Base-by-base conservation (phyloP, 2,113 vertebrate species). In the Ictalurus punctatus region DNA sequence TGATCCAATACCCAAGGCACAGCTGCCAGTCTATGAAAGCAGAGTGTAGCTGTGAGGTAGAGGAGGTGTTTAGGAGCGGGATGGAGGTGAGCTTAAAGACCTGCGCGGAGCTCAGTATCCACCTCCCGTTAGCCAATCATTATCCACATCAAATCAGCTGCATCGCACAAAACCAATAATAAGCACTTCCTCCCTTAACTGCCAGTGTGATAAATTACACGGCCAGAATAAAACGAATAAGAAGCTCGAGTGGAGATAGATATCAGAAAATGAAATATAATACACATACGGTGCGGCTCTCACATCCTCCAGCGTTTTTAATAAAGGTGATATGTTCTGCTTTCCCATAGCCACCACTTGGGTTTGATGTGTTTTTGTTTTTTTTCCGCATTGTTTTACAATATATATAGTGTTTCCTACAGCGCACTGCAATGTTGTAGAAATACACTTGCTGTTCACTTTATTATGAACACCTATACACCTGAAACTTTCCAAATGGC, bases 301-400 rank as follows among this genome's bases (percentile, higher is more conserved):
- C 83, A n/a, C 83, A 52, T 84, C 83, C 83, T 84, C 61, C 83
- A 84, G 83, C 83, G 83, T 84, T 84, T 84, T 84, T 83, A 69
- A 84, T 84, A 84, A 84, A 67, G 61, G 83, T 67, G 83, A 84
- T 48, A 52, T 63, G 6, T 84, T 84, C 63, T n/a, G 25, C 37
- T 67, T 69, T 84, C 48, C 37, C 83, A 84, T 63, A 84, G 40
- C 59, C 83, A 67, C 83, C 82, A 65, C 54, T 80, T 54, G 34
- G 54, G 16, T n/a, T 80, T 25, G 74, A 25, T 48, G 6, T 14
- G 9, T 79, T 79, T 0, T n/a, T 44, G n/a, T 4, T 80, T 30
- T 82, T 63, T 59, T 59, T 12, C n/a, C 58, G 16, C 27, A 56
- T 8, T 58, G 16, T 82, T 59, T 58, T 59, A 59, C 80, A 82